Evolutionary conservation across 2,797 vertebrate genomes (phyloP).

Genomic region (Nasua narica): DNA sequence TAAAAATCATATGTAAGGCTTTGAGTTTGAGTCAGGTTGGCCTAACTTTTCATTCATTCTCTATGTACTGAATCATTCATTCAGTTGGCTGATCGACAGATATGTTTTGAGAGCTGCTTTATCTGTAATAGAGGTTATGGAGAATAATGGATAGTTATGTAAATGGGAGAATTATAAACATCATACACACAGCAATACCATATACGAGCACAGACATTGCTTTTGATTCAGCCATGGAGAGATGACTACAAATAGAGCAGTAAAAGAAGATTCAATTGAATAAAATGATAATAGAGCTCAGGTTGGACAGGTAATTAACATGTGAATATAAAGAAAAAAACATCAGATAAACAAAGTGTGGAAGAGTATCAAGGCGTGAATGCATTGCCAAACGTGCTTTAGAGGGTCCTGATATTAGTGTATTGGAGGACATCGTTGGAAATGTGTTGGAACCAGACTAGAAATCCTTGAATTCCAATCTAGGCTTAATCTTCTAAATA

Average conservation of each 20-base stretch:
- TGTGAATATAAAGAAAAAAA: not conserved
- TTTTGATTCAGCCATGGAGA: not conserved
- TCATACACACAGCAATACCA: not conserved
- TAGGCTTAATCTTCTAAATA: not conserved
- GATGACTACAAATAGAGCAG: not conserved
- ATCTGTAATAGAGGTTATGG: not conserved
- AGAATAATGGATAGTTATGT: not conserved
- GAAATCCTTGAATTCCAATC: not conserved
- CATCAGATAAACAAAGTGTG: not conserved
- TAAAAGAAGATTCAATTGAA: not conserved
- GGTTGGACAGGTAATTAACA: not conserved
- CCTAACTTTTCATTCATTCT: not conserved
- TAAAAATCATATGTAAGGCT: not conserved
- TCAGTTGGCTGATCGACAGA: not conserved
- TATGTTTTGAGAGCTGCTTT: not conserved
- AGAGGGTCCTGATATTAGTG: not conserved
- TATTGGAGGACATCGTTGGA: not conserved
- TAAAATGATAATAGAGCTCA: not conserved
- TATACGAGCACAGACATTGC: not conserved
- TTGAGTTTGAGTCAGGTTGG: not conserved
- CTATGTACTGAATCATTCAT: not conserved
- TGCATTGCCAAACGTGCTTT: not conserved
- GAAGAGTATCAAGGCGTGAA: not conserved
- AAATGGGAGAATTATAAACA: not conserved
- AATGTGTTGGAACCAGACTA: not conserved